Evolutionary conservation across 2,888 invertebrate genomes (phyloP), one percentile per base, ranked within the genome.

Genomic region (Amblyteles armatorius): DNA sequence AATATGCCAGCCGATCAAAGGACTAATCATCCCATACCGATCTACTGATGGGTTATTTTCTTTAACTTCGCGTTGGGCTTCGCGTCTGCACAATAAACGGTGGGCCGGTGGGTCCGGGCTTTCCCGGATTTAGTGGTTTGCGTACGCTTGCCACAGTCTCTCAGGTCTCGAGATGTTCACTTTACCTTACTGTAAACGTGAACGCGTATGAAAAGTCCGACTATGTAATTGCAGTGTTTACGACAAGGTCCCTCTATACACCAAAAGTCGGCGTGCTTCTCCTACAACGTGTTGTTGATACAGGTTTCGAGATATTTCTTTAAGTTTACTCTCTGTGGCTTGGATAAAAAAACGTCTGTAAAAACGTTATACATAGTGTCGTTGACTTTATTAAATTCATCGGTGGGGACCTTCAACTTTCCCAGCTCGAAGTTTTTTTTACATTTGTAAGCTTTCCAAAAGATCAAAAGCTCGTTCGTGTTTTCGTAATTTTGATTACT

Each of bases 361-460:
- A 74, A 74, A 55, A 77, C 52, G 36, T 65, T 44, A 26, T 63
- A 71, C 44, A 71, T 72, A 11, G 71, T 57, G 6, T 60, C 9
- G 16, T n/a, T 44, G 48, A 82, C 71, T 33, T 82, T n/a, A 52
- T 44, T 65, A 26, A 77, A 82, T 29, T 82, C 19, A 9, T 57
- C 44, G 2, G 77, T 71, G 0, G 82, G 65, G 4, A 40, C 52
- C 52, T 77, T 72, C 52, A 77, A 82, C 13, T 77, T 77, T 22
- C 72, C 79, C 9, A 82, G 77, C 69, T 77, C 71, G 11, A 57
- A 63, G 26, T 71, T 52, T 22, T 79, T 52, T 79, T 76, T 44
- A 57, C 74, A 71, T 11, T 44, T 63, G 16, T 79, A 79, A 3
- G 79, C 79, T 44, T 76, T 69, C 79, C 52, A 83, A 55, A 83